Evolutionary conservation across 2,888 invertebrate species (phyloP).

Genomic region (Heliconius ethilla): DNA sequence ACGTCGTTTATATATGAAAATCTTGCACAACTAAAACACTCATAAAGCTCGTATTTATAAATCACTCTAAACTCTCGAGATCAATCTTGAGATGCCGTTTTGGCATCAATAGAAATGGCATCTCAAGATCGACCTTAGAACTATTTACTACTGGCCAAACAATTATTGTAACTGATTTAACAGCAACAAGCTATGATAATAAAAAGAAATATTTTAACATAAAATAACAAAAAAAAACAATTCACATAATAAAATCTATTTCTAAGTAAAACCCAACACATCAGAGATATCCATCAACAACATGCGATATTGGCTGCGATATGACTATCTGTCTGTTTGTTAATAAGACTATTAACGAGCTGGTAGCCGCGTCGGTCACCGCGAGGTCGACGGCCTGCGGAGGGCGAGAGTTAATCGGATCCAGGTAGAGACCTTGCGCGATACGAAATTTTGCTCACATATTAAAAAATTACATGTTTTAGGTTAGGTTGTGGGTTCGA

Average conservation of each 20-base stretch:
- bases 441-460: constrained; percentile 14
- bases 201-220: not conserved
- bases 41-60: too few relatives aligned
- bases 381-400: constrained; percentile 43
- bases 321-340: constrained; percentile 47
- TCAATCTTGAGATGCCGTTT: too few relatives aligned
- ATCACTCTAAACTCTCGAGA: too few relatives aligned
- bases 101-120: not conserved
- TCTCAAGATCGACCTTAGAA: too few relatives aligned
- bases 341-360: constrained; percentile 55
- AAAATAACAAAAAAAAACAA: not conserved
- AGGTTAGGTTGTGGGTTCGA: too few relatives aligned
- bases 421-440: constrained; percentile 42
- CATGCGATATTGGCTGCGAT: constrained; percentile 22
- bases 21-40: too few relatives aligned
- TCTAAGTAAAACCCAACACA: constrained; percentile 3
- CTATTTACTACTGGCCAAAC: not conserved
- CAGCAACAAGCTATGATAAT: not conserved
- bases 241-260: not conserved
- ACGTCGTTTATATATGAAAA: too few relatives aligned
- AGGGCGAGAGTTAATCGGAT: constrained; percentile 37
- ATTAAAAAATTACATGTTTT: constrained; percentile 3
- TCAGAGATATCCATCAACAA: not conserved
- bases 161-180: not conserved
- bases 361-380: constrained; percentile 48